Evolutionary conservation across 2,797 vertebrate genomes (phyloP).

Genomic region (Hafferia zeledoni): DNA sequence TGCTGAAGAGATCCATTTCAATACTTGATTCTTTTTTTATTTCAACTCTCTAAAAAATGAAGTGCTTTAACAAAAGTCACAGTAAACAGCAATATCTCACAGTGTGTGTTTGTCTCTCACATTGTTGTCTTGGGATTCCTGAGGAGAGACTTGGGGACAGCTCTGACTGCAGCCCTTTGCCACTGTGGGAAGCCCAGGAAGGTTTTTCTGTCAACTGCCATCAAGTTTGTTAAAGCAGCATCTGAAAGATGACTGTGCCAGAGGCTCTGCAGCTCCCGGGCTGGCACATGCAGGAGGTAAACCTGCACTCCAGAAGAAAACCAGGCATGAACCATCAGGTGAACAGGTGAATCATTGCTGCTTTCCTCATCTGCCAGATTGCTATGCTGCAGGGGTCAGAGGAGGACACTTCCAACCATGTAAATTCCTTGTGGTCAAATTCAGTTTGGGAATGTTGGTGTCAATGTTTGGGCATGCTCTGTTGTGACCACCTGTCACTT

Average conservation of each 20-base stretch:
- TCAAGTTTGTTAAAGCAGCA: not conserved
- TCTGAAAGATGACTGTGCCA: not conserved
- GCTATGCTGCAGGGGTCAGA: not conserved
- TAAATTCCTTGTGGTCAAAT: not conserved
- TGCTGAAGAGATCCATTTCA: not conserved
- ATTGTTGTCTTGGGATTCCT: not conserved
- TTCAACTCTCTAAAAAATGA: not conserved
- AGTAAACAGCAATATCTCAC: not conserved
- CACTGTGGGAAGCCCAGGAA: not conserved
- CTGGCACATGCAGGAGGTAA: not conserved
- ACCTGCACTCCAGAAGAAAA: not conserved
- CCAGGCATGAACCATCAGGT: not conserved
- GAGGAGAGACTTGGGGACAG: not conserved
- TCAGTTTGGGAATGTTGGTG: not conserved
- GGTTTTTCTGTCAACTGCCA: not conserved
- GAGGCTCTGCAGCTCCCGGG: not conserved
- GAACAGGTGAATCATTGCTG: not conserved
- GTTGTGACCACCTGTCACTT: not conserved
- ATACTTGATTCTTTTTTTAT: conserved; percentile 29
- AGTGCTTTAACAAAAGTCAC: not conserved
- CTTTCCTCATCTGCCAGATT: not conserved
- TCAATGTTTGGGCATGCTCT: rapidly evolving
- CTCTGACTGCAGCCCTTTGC: not conserved
- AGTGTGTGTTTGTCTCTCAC: not conserved
- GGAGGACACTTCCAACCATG: not conserved